Evolutionary conservation across 2,113 vertebrate species (phyloP).

Genomic region (Chiloscyllium plagiosum): DNA sequence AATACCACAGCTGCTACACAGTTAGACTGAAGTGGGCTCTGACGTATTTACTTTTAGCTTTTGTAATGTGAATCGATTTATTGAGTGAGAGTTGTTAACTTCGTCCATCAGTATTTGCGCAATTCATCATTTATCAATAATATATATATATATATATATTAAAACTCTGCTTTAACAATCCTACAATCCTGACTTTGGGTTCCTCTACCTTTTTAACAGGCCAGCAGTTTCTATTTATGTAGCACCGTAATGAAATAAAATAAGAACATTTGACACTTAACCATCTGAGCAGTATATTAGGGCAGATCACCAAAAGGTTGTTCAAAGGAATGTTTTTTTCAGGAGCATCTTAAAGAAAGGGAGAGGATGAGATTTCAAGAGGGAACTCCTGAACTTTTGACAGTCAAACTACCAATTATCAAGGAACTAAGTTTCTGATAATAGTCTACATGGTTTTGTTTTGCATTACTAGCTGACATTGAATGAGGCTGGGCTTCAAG

Average conservation of each 20-base stretch:
- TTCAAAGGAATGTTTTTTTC: neutral
- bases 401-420: neutral
- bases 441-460: neutral
- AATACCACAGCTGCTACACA: neutral
- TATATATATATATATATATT: neutral
- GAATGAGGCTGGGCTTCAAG: neutral
- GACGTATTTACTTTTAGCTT: neutral
- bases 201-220: neutral
- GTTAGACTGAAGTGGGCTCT: neutral
- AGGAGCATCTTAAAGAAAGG: neutral
- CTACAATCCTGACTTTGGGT: neutral
- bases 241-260: neutral
- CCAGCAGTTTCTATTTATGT: neutral
- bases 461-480: neutral
- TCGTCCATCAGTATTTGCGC: neutral
- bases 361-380: neutral
- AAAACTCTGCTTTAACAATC: neutral
- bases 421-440: neutral
- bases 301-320: neutral
- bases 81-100: neutral
- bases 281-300: neutral
- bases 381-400: neutral
- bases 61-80: neutral
- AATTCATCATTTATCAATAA: neutral
- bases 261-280: neutral